phyloP scores from a whole-genome alignment of 2,797 vertebrate genomes.

The Thamnophis elegans region DNA sequence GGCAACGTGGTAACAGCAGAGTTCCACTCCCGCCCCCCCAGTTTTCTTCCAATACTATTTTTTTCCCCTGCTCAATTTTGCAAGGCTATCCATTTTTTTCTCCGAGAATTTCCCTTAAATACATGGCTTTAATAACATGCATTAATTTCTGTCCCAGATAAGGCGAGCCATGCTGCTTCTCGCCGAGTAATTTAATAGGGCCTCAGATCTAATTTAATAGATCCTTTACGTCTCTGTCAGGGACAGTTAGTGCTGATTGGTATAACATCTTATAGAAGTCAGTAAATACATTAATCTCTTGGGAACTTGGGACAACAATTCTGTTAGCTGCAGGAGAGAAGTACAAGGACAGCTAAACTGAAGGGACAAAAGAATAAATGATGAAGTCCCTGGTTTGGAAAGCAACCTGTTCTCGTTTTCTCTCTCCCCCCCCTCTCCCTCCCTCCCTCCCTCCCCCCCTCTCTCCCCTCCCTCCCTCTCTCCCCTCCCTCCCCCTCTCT shows the following conservation, averaged over 20 bases:
- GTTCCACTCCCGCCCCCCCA: not conserved
- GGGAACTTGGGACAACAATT: constrained; percentile 57
- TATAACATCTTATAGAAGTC: constrained; percentile 62
- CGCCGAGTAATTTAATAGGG: constrained; percentile 70
- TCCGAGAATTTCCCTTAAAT: constrained; percentile 56
- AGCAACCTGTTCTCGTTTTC: no score
- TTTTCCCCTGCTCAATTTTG: constrained; percentile 42
- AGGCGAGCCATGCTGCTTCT: constrained; percentile 67
- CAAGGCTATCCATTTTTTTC: constrained; percentile 55
- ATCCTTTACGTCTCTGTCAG: constrained; percentile 72
- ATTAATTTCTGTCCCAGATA: constrained; percentile 77
- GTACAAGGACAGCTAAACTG: constrained; percentile 43
- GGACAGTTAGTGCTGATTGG: constrained; percentile 67
- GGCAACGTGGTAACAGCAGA: not conserved
- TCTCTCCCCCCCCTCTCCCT: no score
- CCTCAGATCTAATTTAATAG: constrained; percentile 71
- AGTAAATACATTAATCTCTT: constrained; percentile 69
- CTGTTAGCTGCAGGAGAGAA: constrained; percentile 37
- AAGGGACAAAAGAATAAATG: constrained; percentile 10
- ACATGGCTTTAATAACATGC: constrained; percentile 69
- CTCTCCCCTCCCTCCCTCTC: no score
- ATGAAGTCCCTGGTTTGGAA: not conserved
- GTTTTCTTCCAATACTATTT: constrained; percentile 56
- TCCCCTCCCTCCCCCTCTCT: no score
- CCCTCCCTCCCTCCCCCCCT: no score